Evolutionary conservation across 1,140 invertebrate genomes (phyloP).

Genomic region (Pseudomyrmex cubaensis): DNA sequence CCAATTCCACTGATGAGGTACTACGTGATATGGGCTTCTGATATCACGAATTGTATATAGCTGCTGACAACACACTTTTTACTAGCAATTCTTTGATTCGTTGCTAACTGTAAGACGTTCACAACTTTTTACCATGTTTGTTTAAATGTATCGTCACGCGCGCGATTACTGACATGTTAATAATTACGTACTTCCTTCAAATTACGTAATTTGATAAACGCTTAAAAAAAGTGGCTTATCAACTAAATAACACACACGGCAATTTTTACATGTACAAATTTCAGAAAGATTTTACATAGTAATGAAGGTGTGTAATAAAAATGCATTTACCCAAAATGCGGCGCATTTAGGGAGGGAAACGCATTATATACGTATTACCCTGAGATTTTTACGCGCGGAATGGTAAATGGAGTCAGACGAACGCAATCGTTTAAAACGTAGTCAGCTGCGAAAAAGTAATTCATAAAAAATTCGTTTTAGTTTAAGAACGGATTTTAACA

Average conservation of each 20-base stretch:
- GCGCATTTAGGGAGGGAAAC: constrained; percentile 36
- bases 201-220: neutral
- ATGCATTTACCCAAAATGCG: neutral
- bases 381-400: constrained; percentile 13
- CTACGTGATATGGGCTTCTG: constrained; percentile 75
- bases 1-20: constrained; percentile 73
- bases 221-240: neutral
- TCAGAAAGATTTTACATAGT: neutral
- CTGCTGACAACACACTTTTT: constrained; percentile 51
- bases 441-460: constrained; percentile 11
- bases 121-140: constrained; percentile 23
- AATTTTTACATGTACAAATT: neutral
- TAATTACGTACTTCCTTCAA: neutral
- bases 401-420: constrained; percentile 38
- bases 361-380: constrained; percentile 56
- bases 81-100: constrained; percentile 53
- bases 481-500: neutral
- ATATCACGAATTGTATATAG: constrained; percentile 67
- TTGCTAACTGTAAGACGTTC: constrained; percentile 37
- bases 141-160: neutral
- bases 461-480: constrained; percentile 15
- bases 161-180: neutral
- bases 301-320: constrained; percentile 19
- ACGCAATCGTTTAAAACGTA: constrained; percentile 42
- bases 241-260: neutral